Conservation (phyloP, 2,888 invertebrate species). For the Bibio marci region DNA sequence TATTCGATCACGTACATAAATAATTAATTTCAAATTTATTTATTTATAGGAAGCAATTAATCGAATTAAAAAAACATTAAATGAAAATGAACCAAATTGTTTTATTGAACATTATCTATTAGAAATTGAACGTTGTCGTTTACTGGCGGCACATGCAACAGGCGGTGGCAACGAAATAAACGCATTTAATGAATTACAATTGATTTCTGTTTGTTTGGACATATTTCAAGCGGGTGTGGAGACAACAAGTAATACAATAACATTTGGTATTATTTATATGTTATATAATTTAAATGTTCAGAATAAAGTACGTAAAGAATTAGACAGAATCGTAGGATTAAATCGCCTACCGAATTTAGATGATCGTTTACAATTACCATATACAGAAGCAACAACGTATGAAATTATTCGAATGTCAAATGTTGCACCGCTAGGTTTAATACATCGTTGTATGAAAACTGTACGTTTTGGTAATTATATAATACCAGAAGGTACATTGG, state of each 20-base stretch:
- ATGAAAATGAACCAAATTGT: conserved; percentile 17
- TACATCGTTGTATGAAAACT: conserved; percentile 20
- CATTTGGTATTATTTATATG: conserved; percentile 37
- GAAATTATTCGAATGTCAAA: conserved; percentile 32
- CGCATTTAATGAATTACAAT: conserved; percentile 31
- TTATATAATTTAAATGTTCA: conserved; percentile 36
- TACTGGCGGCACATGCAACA: too few relatives aligned
- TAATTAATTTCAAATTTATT: conserved; percentile 1
- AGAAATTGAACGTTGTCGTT: conserved; percentile 27
- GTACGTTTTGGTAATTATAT: conserved; percentile 28
- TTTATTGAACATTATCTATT: conserved; percentile 36
- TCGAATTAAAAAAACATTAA: conserved; percentile 32
- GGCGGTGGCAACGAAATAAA: conserved; percentile 11
- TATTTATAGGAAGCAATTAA: conserved; percentile 34
- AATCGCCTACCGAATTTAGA: conserved; percentile 27
- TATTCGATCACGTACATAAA: too few relatives aligned
- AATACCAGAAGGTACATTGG: conserved; percentile 34
- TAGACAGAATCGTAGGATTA: conserved; percentile 27
- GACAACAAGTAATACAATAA: conserved; percentile 37
- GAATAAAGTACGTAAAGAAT: conserved; percentile 31
- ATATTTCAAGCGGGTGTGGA: conserved; percentile 41
- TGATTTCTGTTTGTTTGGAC: conserved; percentile 38
- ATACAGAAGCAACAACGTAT: conserved; percentile 34
- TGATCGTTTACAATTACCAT: conserved; percentile 33
- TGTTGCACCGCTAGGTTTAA: conserved; percentile 26